Conservation (phyloP, 2,888 invertebrate genomes). For the Agriopis aurantiaria region DNA sequence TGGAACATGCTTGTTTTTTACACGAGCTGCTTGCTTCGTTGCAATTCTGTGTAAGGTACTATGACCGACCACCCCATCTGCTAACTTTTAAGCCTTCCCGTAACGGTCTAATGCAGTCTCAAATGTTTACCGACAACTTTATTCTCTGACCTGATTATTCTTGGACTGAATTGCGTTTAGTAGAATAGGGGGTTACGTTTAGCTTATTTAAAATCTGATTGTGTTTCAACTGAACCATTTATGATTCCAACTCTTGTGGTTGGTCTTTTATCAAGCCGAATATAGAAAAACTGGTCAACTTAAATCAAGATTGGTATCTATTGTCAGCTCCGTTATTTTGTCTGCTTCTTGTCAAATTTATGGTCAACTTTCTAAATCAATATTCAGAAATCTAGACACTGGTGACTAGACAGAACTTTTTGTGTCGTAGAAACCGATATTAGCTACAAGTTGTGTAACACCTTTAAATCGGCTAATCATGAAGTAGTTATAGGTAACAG, state of each 20-base stretch:
- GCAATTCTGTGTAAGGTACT: slow-evolving; percentile 48
- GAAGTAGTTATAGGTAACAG: slow-evolving; percentile 1
- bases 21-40: slow-evolving; percentile 51
- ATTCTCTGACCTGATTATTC: slow-evolving; percentile 15
- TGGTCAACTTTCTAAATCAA: slow-evolving; percentile 35
- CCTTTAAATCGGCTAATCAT: slow-evolving; percentile 5
- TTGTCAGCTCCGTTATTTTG: slow-evolving; percentile 20
- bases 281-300: slow-evolving; percentile 10
- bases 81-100: slow-evolving; percentile 25
- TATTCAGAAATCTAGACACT: slow-evolving; percentile 32
- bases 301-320: slow-evolving; percentile 18
- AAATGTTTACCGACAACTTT: slow-evolving; percentile 3
- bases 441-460: slow-evolving; percentile 23
- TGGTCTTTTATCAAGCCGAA: background rate
- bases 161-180: slow-evolving; percentile 17
- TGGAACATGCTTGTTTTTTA: slow-evolving; percentile 69
- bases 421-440: slow-evolving; percentile 29
- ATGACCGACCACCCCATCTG: slow-evolving; percentile 34
- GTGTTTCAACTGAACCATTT: slow-evolving; percentile 12
- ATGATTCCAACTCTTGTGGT: slow-evolving; percentile 1
- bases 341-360: slow-evolving; percentile 24
- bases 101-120: slow-evolving; percentile 9
- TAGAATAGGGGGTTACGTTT: slow-evolving; percentile 15
- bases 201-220: background rate
- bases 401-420: slow-evolving; percentile 29